phyloP scores from a whole-genome alignment of 2,888 invertebrate genomes.

The Cephus pygmeus region DNA sequence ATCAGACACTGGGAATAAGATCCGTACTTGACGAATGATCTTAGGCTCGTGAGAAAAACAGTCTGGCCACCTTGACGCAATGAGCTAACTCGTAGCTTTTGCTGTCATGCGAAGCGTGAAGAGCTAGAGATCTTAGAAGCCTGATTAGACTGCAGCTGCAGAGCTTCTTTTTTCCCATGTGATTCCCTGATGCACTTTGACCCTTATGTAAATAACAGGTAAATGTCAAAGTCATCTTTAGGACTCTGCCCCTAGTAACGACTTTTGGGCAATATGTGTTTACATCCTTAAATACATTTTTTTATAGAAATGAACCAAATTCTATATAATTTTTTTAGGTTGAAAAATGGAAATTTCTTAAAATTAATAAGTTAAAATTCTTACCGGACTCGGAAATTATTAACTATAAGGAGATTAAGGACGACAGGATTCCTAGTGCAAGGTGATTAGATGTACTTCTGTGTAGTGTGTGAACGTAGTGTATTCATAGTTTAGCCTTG shows the following conservation, averaged over 20 bases:
- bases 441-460: neutral
- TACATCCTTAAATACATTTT: no score
- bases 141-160: no score
- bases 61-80: conserved; percentile 21
- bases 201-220: no score
- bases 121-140: conserved; percentile 38
- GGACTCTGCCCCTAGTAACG: no score
- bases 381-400: neutral
- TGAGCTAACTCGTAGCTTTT: conserved; percentile 1
- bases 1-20: conserved; percentile 29
- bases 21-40: neutral
- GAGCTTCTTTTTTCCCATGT: no score
- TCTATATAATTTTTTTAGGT: no score
- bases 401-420: conserved; percentile 37
- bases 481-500: no score
- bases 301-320: no score
- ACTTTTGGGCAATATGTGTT: no score
- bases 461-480: no score
- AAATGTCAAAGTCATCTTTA: no score
- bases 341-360: conserved; percentile 1
- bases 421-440: conserved; percentile 42
- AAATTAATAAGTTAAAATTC: conserved; percentile 12
- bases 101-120: conserved; percentile 3
- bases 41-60: conserved; percentile 47
- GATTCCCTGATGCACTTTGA: no score